A percentile compares a stretch with the other conserved stretches of the same genome.
phyloP scores from a whole-genome alignment of 2,113 vertebrate genomes.

The Apus apus region DNA sequence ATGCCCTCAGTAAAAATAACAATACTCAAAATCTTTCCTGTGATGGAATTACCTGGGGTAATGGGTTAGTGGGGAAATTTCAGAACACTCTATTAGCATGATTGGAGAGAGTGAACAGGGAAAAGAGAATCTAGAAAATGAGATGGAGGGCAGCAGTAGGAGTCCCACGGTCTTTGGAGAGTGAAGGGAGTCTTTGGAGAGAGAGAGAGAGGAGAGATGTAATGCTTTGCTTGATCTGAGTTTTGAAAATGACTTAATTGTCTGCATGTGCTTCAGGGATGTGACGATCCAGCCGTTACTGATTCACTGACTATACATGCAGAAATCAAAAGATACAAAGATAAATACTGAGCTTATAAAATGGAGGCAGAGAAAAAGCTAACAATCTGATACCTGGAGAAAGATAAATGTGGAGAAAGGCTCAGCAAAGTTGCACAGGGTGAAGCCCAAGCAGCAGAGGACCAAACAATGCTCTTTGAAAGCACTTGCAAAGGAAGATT shows the following conservation, averaged over 20 bases:
- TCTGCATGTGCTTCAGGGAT: neutral
- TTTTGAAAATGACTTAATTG: neutral
- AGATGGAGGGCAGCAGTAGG: neutral
- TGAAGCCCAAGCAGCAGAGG: neutral
- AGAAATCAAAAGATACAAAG: neutral
- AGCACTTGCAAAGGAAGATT: neutral
- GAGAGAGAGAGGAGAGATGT: neutral
- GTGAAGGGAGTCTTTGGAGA: neutral
- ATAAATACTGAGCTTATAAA: neutral
- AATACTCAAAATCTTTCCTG: neutral
- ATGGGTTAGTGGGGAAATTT: neutral
- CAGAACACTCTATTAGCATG: neutral
- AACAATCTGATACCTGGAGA: neutral
- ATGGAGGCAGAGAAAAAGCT: neutral
- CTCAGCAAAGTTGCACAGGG: neutral
- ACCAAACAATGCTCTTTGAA: neutral
- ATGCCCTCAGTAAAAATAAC: neutral
- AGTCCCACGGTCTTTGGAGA: neutral
- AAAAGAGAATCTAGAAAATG: neutral
- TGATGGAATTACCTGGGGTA: neutral
- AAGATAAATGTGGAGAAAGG: neutral
- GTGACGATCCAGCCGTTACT: neutral
- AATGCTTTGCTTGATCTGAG: neutral
- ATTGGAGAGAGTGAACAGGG: neutral
- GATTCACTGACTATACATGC: neutral